A percentile compares a stretch with the other conserved stretches of the same genome.
phyloP scores from a whole-genome alignment of 92 coral and sea anemone species.

The Nematostella vectensis region DNA sequence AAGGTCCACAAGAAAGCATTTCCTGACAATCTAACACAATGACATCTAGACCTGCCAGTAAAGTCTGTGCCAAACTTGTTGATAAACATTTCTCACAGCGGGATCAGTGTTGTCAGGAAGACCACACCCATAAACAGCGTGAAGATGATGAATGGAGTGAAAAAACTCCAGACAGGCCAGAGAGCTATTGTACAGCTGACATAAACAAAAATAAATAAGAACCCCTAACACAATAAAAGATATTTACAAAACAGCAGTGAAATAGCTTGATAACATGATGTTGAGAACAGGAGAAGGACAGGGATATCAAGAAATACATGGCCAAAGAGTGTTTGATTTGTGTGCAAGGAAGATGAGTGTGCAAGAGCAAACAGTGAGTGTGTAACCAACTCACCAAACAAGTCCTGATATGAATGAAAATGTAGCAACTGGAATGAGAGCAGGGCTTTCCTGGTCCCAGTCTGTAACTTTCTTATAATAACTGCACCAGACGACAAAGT shows the following conservation, averaged over 20 bases:
- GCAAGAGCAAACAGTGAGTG: neutral
- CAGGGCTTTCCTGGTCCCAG: conserved; percentile 80
- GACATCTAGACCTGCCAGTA: no score
- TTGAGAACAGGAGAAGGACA: no score
- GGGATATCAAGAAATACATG: no score
- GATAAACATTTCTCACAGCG: conserved; percentile 19
- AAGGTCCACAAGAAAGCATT: no score
- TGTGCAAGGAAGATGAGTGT: no score
- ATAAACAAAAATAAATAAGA: no score
- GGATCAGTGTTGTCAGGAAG: conserved; percentile 78
- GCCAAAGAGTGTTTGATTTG: no score
- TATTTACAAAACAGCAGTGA: no score
- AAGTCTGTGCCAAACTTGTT: no score
- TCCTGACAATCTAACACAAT: no score
- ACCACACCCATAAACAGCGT: conserved; percentile 89
- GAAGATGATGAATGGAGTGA: conserved; percentile 80
- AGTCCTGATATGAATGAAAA: conserved; percentile 82
- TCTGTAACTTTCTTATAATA: conserved; percentile 65
- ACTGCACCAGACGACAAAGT: conserved; percentile 79
- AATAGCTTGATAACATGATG: no score
- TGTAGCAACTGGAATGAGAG: conserved; percentile 81
- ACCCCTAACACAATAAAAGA: no score
- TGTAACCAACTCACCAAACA: conserved; percentile 69
- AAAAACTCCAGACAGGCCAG: conserved; percentile 92
- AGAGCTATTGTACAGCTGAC: conserved; percentile 80